These are phyloP conservation scores for Chymomyza caudatula DNA, from an alignment of 2,888 invertebrate genomes.

Conservation along the genomic window DNA sequence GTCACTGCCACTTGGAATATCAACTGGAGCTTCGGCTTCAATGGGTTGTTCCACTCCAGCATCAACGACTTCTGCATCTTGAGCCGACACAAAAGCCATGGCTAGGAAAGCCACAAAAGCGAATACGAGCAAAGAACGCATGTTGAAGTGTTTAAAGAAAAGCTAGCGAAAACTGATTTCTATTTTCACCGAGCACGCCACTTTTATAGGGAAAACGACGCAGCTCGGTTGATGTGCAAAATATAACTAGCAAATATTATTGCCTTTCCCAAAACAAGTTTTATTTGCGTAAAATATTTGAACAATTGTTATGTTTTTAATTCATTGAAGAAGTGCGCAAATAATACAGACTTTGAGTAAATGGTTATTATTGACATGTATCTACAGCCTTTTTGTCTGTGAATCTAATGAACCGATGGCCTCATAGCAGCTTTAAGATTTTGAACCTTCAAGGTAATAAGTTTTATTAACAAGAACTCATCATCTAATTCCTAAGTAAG, in stretches of 20 bases:
- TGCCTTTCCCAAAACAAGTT: neutral
- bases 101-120: conserved; percentile 31
- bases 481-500: no score
- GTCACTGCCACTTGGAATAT: neutral
- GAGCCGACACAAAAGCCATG: conserved; percentile 23
- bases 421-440: neutral
- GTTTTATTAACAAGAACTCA: neutral
- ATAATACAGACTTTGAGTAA: neutral
- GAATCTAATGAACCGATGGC: neutral
- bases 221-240: neutral
- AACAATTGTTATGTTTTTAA: conserved; percentile 32
- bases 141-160: conserved; percentile 14
- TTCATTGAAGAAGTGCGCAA: neutral
- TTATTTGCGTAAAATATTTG: conserved; percentile 22
- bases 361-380: neutral
- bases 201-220: conserved; percentile 24
- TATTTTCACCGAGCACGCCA: neutral
- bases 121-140: conserved; percentile 29
- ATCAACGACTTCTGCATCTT: conserved; percentile 10
- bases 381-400: neutral
- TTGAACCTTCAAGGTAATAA: neutral
- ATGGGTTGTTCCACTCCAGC: no score
- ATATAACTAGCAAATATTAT: conserved; percentile 21
- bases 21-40: neutral
- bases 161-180: conserved; percentile 15